Percentiles rank a stretch among this genome's conserved stretches.
These are phyloP conservation scores for Blastobasis lacticolella DNA, from an alignment of 2,888 invertebrate genomes.

Conservation along the genomic window DNA sequence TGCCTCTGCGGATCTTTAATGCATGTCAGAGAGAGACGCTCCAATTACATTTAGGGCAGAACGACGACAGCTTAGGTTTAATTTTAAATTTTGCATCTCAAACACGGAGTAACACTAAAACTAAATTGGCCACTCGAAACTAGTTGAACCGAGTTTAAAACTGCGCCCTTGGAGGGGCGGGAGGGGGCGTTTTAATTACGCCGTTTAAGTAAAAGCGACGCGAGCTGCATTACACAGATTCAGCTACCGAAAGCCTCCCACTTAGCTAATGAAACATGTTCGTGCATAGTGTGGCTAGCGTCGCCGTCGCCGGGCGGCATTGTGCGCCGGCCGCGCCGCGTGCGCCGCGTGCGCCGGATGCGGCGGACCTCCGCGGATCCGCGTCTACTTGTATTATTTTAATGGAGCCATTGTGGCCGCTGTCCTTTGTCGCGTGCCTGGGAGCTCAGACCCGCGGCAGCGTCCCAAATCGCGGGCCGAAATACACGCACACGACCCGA, in stretches of 20 bases:
- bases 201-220: constrained; percentile 71
- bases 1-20: too few relatives aligned
- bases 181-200: constrained; percentile 69
- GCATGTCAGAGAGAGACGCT: too few relatives aligned
- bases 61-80: constrained; percentile 11
- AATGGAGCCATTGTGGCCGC: constrained; percentile 72
- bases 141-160: constrained; percentile 67
- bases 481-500: constrained; percentile 19
- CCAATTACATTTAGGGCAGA: background rate
- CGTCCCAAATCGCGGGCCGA: constrained; percentile 39
- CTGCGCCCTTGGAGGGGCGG: constrained; percentile 53
- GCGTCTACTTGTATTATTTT: constrained; percentile 75
- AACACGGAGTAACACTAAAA: constrained; percentile 57
- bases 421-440: constrained; percentile 62
- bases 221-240: constrained; percentile 71
- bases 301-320: constrained; percentile 33
- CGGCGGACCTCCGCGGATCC: constrained; percentile 67
- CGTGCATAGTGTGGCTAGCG: constrained; percentile 68
- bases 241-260: constrained; percentile 74
- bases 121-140: constrained; percentile 66
- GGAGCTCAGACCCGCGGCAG: constrained; percentile 46
- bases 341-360: constrained; percentile 46
- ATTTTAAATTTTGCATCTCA: constrained; percentile 37
- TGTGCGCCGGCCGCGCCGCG: constrained; percentile 20
- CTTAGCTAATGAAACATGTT: constrained; percentile 76